These are phyloP conservation scores for Myiotriccus ornatus DNA, from an alignment of 2,797 vertebrate genomes.

Conservation along the genomic window DNA sequence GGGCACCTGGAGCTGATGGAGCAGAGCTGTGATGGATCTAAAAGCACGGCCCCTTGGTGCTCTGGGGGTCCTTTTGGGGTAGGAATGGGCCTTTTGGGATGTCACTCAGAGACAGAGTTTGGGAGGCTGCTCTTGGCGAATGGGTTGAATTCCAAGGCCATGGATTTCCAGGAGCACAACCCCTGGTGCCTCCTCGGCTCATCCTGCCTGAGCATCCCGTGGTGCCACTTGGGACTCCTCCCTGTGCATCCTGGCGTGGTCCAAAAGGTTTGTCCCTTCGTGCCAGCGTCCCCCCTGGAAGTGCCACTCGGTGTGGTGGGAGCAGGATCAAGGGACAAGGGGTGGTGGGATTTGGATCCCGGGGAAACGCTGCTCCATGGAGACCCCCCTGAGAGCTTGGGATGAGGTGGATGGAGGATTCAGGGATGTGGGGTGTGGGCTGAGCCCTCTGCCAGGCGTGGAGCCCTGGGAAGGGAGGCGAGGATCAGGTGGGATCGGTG, in stretches of 20 bases:
- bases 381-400: fast-evolving
- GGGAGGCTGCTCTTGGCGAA: fast-evolving
- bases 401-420: neutral
- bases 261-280: fast-evolving
- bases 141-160: fast-evolving
- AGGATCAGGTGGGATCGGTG: neutral
- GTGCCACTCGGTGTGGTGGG: neutral
- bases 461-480: neutral
- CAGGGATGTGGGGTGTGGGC: fast-evolving
- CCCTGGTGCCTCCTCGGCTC: neutral
- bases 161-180: fast-evolving
- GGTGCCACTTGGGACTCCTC: fast-evolving
- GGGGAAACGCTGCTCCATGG: neutral
- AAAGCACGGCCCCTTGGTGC: neutral
- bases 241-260: fast-evolving
- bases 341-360: neutral
- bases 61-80: neutral
- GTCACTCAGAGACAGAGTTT: neutral
- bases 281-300: fast-evolving
- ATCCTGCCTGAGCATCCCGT: fast-evolving
- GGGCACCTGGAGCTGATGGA: neutral
- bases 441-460: fast-evolving
- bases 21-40: fast-evolving
- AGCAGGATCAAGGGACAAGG: neutral
- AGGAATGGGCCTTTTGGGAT: neutral